Evolutionary conservation across 1,140 invertebrate species (phyloP), one percentile per base, ranked within the genome.

Genomic region (Oedothorax gibbosus): DNA sequence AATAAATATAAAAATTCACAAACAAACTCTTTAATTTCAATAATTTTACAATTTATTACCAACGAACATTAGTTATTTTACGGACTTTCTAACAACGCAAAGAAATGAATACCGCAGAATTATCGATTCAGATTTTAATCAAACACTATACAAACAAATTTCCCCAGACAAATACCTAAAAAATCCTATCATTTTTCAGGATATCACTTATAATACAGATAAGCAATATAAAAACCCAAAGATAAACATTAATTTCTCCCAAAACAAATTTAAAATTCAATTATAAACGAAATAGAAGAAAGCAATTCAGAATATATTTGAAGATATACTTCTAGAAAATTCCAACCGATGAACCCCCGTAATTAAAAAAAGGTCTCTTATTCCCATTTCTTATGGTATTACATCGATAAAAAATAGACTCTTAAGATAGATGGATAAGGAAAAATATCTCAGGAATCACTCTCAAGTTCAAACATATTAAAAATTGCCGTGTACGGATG

Each of bases 261-360:
- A 14, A 15, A 72, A 75, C 12, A 77, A 53, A 77, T 64, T 65
- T 51, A 65, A 77, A 77, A 77, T 77, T 62, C 62, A 77, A 65
- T 77, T 77, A 77, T 57, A 60, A 60, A 75, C 9, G 18, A 12
- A 18, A 77, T 35, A 35, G 35, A 5, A 51, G 7, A 71, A 35
- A 15, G 69, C n/a, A 35, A 4, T 20, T 7, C 1, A 1, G 20
- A 65, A 77, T 18, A 35, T 51, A 75, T 51, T 53, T 20, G 2
- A 51, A 5, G 35, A 21, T 14, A 35, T 21, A 68, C 21, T 68
- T 18, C 65, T 35, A 14, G 72, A 49, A n/a, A 35, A 64, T 77
- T 35, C 21, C 60, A 6, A n/a, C 60, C 60, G 4, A 14, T 49
- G 11, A 49, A 64, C 10, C 9, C 35, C 60, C 49, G 15, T 77